Evolutionary conservation across 2,797 vertebrate species (phyloP).

Genomic region (Rhadinocentrus ornatus): DNA sequence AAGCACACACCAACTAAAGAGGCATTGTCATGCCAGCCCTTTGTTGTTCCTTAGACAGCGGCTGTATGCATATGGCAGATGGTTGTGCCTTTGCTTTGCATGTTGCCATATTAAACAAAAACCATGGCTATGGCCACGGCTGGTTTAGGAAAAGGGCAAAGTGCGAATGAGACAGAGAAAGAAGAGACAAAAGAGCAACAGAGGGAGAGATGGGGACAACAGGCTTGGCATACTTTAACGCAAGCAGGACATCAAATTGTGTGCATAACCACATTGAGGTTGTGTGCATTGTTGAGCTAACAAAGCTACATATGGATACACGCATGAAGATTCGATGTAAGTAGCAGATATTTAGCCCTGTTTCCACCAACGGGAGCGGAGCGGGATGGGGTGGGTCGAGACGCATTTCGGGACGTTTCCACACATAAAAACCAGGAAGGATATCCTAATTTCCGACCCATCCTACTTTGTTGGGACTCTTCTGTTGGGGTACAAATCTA

Average conservation of each 20-base stretch:
- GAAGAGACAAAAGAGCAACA: slow-evolving; percentile 65
- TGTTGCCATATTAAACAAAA: slow-evolving; percentile 78
- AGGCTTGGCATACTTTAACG: slow-evolving; percentile 37
- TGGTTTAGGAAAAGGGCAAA: slow-evolving; percentile 76
- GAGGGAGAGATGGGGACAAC: slow-evolving; percentile 56
- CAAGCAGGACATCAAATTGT: slow-evolving; percentile 44
- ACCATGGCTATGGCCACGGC: slow-evolving; percentile 66
- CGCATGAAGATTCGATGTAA: slow-evolving; percentile 1
- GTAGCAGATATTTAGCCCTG: neutral
- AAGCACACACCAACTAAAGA: slow-evolving; percentile 56
- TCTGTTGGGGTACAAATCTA: too few species aligned
- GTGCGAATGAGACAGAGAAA: slow-evolving; percentile 52
- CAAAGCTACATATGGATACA: slow-evolving; percentile 9
- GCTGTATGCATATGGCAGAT: slow-evolving; percentile 78
- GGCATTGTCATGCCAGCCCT: slow-evolving; percentile 75
- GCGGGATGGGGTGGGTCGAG: too few species aligned
- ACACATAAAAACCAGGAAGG: too few species aligned
- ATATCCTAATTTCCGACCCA: too few species aligned
- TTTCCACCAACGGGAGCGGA: too few species aligned
- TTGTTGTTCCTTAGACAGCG: slow-evolving; percentile 69
- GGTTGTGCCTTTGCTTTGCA: slow-evolving; percentile 76
- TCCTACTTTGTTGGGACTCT: too few species aligned
- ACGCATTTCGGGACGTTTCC: too few species aligned
- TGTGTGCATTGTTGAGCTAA: slow-evolving; percentile 3
- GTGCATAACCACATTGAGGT: slow-evolving; percentile 34